Evolutionary conservation across 2,113 vertebrate species (phyloP).

Genomic region (Eulemur rufifrons): DNA sequence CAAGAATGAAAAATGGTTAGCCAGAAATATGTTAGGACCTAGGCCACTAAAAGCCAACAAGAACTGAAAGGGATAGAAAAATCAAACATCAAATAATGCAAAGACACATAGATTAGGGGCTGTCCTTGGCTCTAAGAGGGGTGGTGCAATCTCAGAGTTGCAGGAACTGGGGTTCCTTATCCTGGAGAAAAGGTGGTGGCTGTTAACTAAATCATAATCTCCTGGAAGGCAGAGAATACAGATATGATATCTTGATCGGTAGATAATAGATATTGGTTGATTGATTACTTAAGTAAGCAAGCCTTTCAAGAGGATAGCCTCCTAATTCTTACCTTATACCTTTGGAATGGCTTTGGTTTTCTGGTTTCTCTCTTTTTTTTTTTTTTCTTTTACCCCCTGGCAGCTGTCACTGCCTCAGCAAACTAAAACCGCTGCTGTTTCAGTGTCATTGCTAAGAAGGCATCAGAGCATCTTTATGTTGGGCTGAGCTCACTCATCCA

Average conservation of each 20-base stretch:
- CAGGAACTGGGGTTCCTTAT: not conserved
- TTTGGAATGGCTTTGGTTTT: not conserved
- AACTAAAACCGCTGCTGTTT: slow-evolving; percentile 4
- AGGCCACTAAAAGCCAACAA: not conserved
- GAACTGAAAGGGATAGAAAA: not conserved
- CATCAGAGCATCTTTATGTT: not conserved
- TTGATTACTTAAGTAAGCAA: not conserved
- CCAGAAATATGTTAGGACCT: not conserved
- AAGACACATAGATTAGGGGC: not conserved
- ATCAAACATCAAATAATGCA: not conserved
- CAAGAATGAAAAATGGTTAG: not conserved
- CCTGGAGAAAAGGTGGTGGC: not conserved
- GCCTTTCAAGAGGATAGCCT: not conserved
- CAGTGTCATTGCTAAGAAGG: slow-evolving; percentile 47
- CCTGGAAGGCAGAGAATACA: not conserved
- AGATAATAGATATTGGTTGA: not conserved
- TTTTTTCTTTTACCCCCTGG: not conserved
- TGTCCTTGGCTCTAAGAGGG: not conserved
- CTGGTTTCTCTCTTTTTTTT: not conserved
- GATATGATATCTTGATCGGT: not conserved
- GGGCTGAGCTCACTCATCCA: slow-evolving; percentile 39
- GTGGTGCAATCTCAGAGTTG: not conserved
- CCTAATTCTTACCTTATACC: not conserved
- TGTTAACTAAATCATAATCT: not conserved
- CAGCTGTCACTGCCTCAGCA: not conserved